These are phyloP conservation scores for Enteromius afrohamiltoni DNA, from an alignment of 2,797 vertebrate genomes.

Conservation along the genomic window DNA sequence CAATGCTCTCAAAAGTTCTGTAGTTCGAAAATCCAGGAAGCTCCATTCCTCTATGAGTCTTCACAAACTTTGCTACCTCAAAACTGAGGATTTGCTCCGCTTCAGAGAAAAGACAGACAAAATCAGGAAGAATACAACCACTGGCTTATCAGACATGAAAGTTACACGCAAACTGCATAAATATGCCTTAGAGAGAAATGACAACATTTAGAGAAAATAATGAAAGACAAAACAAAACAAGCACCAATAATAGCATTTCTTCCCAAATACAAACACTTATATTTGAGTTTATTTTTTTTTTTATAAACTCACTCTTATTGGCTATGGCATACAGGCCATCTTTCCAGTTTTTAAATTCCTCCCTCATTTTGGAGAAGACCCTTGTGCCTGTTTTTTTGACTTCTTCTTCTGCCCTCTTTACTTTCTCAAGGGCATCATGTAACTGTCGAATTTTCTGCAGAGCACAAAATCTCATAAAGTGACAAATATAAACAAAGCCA, in stretches of 20 bases:
- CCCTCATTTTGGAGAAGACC: slow-evolving; percentile 54
- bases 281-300: not conserved
- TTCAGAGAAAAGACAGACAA: slow-evolving; percentile 56
- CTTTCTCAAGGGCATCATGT: slow-evolving; percentile 41
- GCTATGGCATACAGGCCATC: slow-evolving; percentile 25
- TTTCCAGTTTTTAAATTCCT: slow-evolving; percentile 54
- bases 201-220: not conserved
- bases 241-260: not conserved
- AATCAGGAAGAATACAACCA: not conserved
- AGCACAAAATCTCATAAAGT: not conserved
- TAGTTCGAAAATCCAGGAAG: slow-evolving; percentile 77
- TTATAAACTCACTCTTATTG: slow-evolving; percentile 40
- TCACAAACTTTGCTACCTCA: slow-evolving; percentile 61
- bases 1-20: slow-evolving; percentile 72
- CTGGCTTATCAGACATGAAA: not conserved
- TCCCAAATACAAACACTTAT: not conserved
- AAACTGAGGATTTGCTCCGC: slow-evolving; percentile 23
- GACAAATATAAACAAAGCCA: not conserved
- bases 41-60: slow-evolving; percentile 70
- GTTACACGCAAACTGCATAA: not conserved
- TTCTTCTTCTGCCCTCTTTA: slow-evolving; percentile 51
- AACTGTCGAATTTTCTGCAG: slow-evolving; percentile 56
- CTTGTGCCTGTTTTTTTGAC: not conserved
- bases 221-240: not conserved
- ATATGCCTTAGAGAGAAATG: not conserved